Evolutionary conservation across 2,113 vertebrate species (phyloP).

Genomic region (Riparia riparia): DNA sequence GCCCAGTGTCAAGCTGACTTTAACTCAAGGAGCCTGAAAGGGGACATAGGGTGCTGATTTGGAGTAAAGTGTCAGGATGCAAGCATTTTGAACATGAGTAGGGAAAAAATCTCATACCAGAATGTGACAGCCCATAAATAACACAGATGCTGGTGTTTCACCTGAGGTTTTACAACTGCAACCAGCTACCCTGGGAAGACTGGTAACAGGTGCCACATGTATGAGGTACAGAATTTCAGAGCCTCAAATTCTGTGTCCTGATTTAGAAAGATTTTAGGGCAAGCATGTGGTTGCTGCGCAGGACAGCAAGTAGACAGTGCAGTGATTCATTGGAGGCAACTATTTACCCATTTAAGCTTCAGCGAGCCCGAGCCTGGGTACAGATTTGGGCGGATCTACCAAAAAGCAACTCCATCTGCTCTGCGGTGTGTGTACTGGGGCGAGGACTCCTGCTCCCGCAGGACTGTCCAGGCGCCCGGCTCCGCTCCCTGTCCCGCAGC

Average conservation of each 20-base stretch:
- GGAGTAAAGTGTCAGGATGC: background rate
- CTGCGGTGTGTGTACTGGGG: background rate
- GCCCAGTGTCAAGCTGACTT: background rate
- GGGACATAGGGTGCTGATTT: fast-evolving
- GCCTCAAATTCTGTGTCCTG: background rate
- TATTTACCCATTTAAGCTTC: background rate
- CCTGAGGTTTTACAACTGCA: background rate
- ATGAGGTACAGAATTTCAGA: background rate
- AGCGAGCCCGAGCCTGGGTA: background rate
- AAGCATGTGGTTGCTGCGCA: background rate
- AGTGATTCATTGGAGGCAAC: background rate
- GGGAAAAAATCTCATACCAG: background rate
- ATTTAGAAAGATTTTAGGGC: background rate
- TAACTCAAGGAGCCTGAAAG: background rate
- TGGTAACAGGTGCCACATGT: background rate
- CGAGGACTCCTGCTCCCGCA: background rate
- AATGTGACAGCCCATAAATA: background rate
- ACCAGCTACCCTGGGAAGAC: background rate
- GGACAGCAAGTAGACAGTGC: background rate
- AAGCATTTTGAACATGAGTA: background rate
- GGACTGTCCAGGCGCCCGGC: background rate
- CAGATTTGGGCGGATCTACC: no score
- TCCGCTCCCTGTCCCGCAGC: background rate
- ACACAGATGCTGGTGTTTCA: background rate
- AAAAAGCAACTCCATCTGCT: background rate